Conservation (phyloP, 2,797 vertebrate species). For the Centroberyx gerrardi region DNA sequence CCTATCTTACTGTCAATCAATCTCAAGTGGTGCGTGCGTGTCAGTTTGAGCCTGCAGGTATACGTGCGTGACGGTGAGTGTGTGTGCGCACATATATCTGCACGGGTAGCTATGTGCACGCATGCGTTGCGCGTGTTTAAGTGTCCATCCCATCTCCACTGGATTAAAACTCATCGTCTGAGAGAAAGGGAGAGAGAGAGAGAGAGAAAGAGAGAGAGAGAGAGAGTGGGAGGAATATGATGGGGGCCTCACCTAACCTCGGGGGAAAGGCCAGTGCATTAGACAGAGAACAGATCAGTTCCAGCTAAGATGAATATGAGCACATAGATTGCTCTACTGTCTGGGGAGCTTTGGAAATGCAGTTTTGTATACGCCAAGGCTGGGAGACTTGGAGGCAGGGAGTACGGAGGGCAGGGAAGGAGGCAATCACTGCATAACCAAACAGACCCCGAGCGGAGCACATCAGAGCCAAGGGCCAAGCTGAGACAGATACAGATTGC, state of each 20-base stretch:
- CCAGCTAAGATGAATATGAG: conserved; percentile 82
- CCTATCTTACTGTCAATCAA: conserved; percentile 65
- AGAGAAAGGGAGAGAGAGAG: conserved; percentile 33
- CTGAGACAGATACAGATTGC: conserved; percentile 71
- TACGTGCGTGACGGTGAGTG: not conserved
- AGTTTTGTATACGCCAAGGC: conserved; percentile 67
- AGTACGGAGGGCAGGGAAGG: conserved; percentile 67
- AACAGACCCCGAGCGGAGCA: conserved; percentile 73
- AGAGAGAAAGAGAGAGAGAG: conserved; percentile 48
- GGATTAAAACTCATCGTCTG: conserved; percentile 71
- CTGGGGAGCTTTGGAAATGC: conserved; percentile 75
- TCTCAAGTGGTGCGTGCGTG: conserved; percentile 3
- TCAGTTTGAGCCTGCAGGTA: conserved; percentile 27
- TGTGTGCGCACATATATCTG: not conserved
- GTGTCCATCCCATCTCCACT: conserved; percentile 19
- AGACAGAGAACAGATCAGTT: conserved; percentile 80
- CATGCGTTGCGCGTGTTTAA: conserved; percentile 53
- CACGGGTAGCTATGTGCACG: conserved; percentile 9
- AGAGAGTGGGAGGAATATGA: conserved; percentile 72
- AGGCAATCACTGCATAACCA: conserved; percentile 80
- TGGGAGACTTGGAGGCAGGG: conserved; percentile 49
- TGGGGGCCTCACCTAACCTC: conserved; percentile 71
- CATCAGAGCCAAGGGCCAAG: conserved; percentile 73
- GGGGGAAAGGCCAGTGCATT: conserved; percentile 77
- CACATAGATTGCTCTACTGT: conserved; percentile 78